Conservation (phyloP, 2,888 invertebrate species). For the Tiliacea aurago region DNA sequence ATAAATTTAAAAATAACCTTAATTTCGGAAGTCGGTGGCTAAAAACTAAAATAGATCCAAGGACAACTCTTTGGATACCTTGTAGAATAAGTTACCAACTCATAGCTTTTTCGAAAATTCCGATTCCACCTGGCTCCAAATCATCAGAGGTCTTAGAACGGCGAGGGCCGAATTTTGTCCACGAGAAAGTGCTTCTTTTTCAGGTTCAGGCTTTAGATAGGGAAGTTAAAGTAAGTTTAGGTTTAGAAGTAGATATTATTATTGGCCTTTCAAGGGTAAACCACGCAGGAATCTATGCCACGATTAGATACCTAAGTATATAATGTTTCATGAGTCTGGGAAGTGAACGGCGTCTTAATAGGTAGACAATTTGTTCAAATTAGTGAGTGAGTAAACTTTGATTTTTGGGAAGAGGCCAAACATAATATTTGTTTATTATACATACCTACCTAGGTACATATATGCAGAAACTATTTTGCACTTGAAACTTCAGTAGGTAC, state of each 20-base stretch:
- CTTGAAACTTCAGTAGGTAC: not conserved
- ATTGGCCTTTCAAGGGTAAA: not conserved
- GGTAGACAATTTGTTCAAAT: not conserved
- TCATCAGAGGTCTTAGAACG: not conserved
- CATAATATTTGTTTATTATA: not conserved
- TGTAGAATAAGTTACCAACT: not conserved
- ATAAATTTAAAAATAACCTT: too few relatives aligned
- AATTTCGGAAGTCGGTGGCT: too few relatives aligned
- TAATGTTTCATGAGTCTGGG: not conserved
- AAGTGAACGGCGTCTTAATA: too few relatives aligned
- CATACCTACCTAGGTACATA: not conserved
- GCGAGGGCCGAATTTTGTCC: not conserved
- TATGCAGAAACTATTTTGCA: not conserved
- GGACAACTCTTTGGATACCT: too few relatives aligned
- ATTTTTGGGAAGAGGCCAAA: not conserved
- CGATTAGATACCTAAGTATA: not conserved
- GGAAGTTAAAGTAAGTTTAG: too few relatives aligned
- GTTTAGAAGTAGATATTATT: not conserved
- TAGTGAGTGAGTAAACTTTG: not conserved
- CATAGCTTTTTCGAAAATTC: too few relatives aligned
- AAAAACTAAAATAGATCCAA: too few relatives aligned
- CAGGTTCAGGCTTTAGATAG: not conserved
- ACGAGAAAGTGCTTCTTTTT: not conserved
- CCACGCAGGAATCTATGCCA: not conserved
- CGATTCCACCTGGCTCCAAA: not conserved